phyloP scores from a whole-genome alignment of 2,113 vertebrate genomes.

The Origma solitaria region DNA sequence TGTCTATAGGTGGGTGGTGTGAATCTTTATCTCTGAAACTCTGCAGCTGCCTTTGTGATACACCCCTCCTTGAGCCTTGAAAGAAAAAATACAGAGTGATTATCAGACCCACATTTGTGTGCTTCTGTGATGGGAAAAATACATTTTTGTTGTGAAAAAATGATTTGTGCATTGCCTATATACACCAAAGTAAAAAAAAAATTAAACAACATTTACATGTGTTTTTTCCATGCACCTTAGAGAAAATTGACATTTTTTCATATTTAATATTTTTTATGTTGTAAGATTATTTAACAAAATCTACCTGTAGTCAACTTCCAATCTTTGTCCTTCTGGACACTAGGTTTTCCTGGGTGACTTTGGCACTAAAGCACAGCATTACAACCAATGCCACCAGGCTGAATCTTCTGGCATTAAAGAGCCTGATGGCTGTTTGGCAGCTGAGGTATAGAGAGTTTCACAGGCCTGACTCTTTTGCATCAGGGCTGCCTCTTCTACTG shows the following conservation, averaged over 20 bases:
- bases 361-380: neutral
- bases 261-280: neutral
- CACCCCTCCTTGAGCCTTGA: neutral
- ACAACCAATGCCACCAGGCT: neutral
- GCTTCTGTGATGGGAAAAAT: neutral
- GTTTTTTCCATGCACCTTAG: neutral
- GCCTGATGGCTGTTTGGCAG: neutral
- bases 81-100: neutral
- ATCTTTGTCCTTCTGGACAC: neutral
- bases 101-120: neutral
- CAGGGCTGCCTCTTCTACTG: neutral
- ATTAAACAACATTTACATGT: neutral
- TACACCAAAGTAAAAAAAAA: neutral
- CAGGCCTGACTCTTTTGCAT: neutral
- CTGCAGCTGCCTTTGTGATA: neutral
- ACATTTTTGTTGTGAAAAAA: neutral
- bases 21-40: neutral
- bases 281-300: neutral
- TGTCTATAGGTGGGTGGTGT: neutral
- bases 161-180: neutral
- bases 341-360: neutral
- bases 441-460: neutral
- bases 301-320: neutral
- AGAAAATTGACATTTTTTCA: neutral
- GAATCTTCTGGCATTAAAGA: neutral